Evolutionary conservation across 2,797 vertebrate genomes (phyloP).

Genomic region (Poecilia wingei): DNA sequence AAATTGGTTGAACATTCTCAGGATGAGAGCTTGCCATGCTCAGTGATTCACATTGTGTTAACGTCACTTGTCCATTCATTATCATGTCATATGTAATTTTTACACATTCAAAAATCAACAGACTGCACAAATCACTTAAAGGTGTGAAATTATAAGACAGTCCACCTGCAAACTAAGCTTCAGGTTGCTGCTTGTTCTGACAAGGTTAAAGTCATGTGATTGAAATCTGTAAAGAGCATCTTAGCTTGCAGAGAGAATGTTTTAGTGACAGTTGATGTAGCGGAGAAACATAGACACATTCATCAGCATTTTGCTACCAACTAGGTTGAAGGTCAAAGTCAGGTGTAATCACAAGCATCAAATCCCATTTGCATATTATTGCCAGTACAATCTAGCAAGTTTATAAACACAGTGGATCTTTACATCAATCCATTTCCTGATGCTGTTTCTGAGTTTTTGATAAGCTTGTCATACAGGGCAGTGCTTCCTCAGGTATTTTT

Average conservation of each 20-base stretch:
- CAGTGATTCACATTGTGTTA: background rate
- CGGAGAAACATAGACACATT: background rate
- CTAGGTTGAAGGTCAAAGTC: conserved; percentile 10
- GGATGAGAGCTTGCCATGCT: background rate
- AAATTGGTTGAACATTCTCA: background rate
- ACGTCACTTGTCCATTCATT: background rate
- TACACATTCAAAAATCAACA: background rate
- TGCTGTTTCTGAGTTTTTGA: conserved; percentile 3
- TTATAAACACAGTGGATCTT: background rate
- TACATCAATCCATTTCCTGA: background rate
- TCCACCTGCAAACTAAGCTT: background rate
- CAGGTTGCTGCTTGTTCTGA: background rate
- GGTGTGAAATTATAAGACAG: background rate
- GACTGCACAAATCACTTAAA: conserved; percentile 3
- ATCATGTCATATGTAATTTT: background rate
- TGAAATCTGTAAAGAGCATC: background rate
- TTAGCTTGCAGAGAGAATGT: background rate
- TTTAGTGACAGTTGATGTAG: conserved; percentile 2
- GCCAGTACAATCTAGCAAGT: background rate
- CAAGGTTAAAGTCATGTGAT: background rate
- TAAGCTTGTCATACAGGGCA: conserved; percentile 13
- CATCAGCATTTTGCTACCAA: background rate
- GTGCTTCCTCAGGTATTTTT: conserved; percentile 27
- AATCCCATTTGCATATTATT: background rate
- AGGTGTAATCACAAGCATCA: background rate